These are phyloP conservation scores for Tinamus guttatus DNA, from an alignment of 2,113 vertebrate species.

Conservation along the genomic window DNA sequence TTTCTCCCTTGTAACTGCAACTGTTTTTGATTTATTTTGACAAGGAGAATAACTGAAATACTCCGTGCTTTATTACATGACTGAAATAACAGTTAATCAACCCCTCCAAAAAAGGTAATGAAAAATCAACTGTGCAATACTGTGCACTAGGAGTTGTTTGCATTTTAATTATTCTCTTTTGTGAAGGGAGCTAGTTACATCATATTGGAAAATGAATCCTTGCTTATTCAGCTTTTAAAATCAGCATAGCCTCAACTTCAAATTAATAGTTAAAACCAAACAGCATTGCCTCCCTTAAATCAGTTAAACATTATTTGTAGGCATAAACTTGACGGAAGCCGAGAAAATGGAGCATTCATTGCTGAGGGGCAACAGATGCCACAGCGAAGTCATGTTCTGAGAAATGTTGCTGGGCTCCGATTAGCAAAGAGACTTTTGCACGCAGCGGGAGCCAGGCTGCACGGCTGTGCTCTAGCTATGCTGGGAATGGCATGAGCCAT, in stretches of 20 bases:
- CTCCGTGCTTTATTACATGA: not conserved
- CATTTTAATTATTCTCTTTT: not conserved
- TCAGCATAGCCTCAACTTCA: not conserved
- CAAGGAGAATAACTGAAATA: slow-evolving; percentile 34
- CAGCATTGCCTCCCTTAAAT: not conserved
- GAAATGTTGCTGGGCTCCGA: not conserved
- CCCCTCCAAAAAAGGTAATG: not conserved
- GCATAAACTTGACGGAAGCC: not conserved
- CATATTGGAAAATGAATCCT: not conserved
- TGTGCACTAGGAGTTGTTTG: not conserved
- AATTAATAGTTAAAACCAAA: not conserved
- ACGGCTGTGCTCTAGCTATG: accelerated
- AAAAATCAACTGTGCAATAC: not conserved
- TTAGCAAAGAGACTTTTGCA: not conserved
- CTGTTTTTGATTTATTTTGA: slow-evolving; percentile 58
- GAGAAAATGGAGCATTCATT: slow-evolving; percentile 20
- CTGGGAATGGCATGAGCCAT: accelerated
- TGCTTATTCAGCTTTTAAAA: slow-evolving; percentile 8
- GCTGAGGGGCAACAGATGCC: slow-evolving; percentile 50
- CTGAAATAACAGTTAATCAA: slow-evolving; percentile 47
- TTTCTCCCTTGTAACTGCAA: slow-evolving; percentile 41
- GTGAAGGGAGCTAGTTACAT: not conserved
- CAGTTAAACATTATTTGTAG: not conserved
- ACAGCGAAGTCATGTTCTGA: slow-evolving; percentile 26
- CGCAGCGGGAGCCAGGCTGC: not conserved